phyloP scores from a whole-genome alignment of 2,113 vertebrate genomes.

The Pluvianellus socialis region DNA sequence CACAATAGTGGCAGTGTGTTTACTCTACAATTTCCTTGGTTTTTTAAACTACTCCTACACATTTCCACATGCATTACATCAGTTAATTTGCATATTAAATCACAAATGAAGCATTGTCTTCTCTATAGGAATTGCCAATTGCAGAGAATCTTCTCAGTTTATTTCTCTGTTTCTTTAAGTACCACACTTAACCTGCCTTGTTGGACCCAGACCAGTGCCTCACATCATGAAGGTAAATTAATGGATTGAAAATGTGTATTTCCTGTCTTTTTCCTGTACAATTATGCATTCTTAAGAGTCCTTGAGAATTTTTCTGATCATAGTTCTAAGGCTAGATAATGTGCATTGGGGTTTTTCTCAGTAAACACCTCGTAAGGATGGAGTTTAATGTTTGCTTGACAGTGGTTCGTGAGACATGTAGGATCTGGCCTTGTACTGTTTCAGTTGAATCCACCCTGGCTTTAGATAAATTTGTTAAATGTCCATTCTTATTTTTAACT shows the following conservation, averaged over 20 bases:
- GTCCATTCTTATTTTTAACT: neutral
- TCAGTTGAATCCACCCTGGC: neutral
- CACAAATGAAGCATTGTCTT: neutral
- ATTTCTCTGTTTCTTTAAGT: neutral
- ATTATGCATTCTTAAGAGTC: neutral
- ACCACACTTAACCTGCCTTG: neutral
- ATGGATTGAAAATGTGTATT: neutral
- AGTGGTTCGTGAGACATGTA: neutral
- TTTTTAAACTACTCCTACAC: neutral
- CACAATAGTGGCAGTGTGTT: neutral
- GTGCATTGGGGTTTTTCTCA: too few relatives aligned
- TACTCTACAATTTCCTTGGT: neutral
- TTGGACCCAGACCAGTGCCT: neutral
- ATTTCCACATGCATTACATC: neutral
- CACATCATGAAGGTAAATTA: neutral
- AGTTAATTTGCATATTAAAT: neutral
- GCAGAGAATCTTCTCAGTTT: neutral
- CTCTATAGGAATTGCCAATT: neutral
- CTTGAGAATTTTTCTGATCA: neutral
- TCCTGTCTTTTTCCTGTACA: neutral
- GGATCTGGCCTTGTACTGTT: neutral
- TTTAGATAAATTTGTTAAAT: neutral
- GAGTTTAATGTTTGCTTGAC: neutral
- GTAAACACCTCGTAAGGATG: neutral
- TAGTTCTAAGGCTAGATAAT: neutral